phyloP scores from a whole-genome alignment of 2,888 invertebrate species.

The Clitarchus hookeri region DNA sequence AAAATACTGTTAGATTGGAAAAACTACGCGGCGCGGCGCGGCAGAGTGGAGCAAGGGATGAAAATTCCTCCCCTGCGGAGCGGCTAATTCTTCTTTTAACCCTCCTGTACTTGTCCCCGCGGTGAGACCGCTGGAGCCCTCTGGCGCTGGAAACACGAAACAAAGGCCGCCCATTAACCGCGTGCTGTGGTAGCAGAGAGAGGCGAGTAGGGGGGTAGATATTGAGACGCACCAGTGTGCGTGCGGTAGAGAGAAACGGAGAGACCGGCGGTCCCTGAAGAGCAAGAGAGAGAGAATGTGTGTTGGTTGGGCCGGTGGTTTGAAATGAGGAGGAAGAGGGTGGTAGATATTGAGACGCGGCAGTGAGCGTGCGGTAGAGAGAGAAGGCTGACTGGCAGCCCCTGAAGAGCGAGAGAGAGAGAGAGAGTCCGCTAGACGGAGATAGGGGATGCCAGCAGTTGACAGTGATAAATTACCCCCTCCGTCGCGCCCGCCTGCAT shows the following conservation, averaged over 20 bases:
- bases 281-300: neutral
- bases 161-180: slow-evolving; percentile 24
- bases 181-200: neutral
- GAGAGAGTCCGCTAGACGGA: neutral
- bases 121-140: neutral
- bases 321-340: neutral
- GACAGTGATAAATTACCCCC: slow-evolving; percentile 25
- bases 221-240: too few species aligned
- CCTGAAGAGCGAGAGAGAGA: too few species aligned
- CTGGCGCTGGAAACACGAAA: slow-evolving; percentile 15
- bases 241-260: neutral
- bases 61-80: neutral
- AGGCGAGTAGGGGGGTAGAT: neutral
- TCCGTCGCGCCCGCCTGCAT: neutral
- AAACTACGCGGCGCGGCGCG: neutral
- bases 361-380: too few species aligned
- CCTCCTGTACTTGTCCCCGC: neutral
- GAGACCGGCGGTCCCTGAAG: too few species aligned
- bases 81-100: slow-evolving; percentile 23
- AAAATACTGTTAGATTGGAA: neutral
- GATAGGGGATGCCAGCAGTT: slow-evolving; percentile 16
- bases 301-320: neutral
- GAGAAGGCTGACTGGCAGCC: neutral
- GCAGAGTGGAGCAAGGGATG: neutral
- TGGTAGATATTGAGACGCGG: neutral